phyloP scores from a whole-genome alignment of 2,888 invertebrate genomes.

The Miltochrista miniata region DNA sequence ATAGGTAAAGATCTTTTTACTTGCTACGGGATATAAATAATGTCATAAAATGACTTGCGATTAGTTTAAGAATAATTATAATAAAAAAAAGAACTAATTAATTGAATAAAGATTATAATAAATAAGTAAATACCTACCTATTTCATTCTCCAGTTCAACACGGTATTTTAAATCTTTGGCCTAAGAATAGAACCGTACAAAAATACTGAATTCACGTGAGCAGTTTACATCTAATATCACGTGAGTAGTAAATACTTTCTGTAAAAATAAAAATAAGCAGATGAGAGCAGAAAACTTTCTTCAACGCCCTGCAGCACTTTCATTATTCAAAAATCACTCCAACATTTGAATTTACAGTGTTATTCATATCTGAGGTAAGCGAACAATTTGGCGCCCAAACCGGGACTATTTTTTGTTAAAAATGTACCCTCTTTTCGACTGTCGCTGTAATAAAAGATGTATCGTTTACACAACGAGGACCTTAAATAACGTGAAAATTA shows the following conservation, averaged over 20 bases:
- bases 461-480: constrained; percentile 24
- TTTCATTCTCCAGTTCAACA: too few species aligned
- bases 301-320: neutral
- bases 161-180: too few species aligned
- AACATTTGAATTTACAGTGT: constrained; percentile 7
- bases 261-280: neutral
- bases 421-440: constrained; percentile 38
- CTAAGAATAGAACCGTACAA: neutral
- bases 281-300: neutral
- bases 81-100: too few species aligned
- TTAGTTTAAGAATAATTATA: too few species aligned
- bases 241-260: neutral
- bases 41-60: too few species aligned
- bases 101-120: too few species aligned
- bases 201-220: neutral
- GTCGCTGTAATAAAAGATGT: constrained; percentile 35
- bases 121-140: too few species aligned
- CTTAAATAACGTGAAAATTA: constrained; percentile 29
- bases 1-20: too few species aligned
- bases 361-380: constrained; percentile 23
- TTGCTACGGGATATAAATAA: too few species aligned
- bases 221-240: neutral
- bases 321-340: constrained; percentile 13
- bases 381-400: constrained; percentile 18
- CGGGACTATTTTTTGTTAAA: constrained; percentile 34